Base-by-base conservation (phyloP, 2,113 vertebrate species). In the Rhinopithecus roxellana region DNA sequence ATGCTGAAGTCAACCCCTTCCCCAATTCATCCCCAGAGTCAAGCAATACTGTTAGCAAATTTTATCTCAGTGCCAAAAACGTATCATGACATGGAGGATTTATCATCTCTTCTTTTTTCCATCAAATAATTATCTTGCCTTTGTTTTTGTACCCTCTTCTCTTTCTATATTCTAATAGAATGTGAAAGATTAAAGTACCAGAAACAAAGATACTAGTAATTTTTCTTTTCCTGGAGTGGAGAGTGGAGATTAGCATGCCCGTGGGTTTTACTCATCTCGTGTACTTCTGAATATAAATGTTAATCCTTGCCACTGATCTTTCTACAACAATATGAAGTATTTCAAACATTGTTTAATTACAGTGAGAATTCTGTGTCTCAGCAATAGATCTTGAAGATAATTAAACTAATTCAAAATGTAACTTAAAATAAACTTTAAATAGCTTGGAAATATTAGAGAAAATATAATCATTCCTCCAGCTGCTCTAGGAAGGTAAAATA, bases 371-470 rank as follows among this genome's bases (percentile, higher is more conserved):
- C 57, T 82, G 83, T 2, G 0, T 87, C 27, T 52, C 13, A 69
- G 2, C 40, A 77, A 48, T 38, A 85, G 59, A 70, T 22, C 5
- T 52, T 67, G 22, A n/a, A 78, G 6, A 72, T 22, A 77, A 59
- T 89, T 95, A 86, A 77, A 43, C 1, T 90, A 87, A 94, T 82
- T 89, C 10, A 5, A 69, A 52, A 79, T 72, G 4, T 61, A 25
- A 75, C 22, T 72, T 93, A 93, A 81, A 78, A 50, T 67, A 59
- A 86, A 79, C 10, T 20, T 85, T 35, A 43, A 89, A 77, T 94
- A 17, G 25, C 32, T 92, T 79, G 13, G 16, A 86, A 82, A 95
- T 67, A 70, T 32, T 8, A 89, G 72, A 50, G 5, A 48, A 78
- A 59, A 61, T 55, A 20, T 6, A 35, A 2, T 20, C 0, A 50